phyloP scores from a whole-genome alignment of 2,797 vertebrate species.

The Helicolenus hilgendorfi region DNA sequence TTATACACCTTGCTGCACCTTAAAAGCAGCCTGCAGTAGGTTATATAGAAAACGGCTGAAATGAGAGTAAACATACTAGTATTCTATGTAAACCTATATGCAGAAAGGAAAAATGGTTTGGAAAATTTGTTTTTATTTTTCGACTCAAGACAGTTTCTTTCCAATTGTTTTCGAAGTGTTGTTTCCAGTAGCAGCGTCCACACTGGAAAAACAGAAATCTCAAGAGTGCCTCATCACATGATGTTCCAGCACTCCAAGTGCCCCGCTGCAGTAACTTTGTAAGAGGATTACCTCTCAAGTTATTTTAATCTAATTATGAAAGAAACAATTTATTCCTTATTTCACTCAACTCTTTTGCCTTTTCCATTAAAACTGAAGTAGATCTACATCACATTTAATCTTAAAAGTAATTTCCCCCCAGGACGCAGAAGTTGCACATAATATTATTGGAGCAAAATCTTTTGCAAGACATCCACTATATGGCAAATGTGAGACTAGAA shows the following conservation, averaged over 20 bases:
- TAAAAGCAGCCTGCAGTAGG: not conserved
- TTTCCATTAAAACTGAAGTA: not conserved
- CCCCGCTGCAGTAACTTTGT: slow-evolving; percentile 73
- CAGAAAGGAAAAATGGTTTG: not conserved
- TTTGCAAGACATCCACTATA: not conserved
- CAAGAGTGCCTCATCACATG: slow-evolving; percentile 76
- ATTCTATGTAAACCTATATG: not conserved
- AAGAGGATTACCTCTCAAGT: slow-evolving; percentile 87
- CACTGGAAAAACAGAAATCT: slow-evolving; percentile 61
- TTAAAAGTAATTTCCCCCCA: not conserved
- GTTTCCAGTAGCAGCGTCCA: slow-evolving; percentile 23
- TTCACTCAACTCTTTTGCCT: not conserved
- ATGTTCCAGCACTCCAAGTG: slow-evolving; percentile 49
- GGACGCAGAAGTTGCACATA: not conserved
- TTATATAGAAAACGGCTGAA: not conserved
- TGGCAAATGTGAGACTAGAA: not conserved
- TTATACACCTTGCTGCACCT: not conserved
- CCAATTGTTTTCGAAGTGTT: slow-evolving; percentile 23
- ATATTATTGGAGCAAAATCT: not conserved
- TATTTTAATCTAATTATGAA: slow-evolving; percentile 87
- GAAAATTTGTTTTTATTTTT: not conserved
- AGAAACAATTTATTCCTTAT: slow-evolving; percentile 55
- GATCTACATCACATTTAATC: not conserved
- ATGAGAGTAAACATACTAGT: not conserved
- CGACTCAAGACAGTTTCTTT: not conserved